Percentiles rank a stretch among this genome's conserved stretches.
phyloP scores from a whole-genome alignment of 2,888 invertebrate genomes.

The Smittia aterrima region DNA sequence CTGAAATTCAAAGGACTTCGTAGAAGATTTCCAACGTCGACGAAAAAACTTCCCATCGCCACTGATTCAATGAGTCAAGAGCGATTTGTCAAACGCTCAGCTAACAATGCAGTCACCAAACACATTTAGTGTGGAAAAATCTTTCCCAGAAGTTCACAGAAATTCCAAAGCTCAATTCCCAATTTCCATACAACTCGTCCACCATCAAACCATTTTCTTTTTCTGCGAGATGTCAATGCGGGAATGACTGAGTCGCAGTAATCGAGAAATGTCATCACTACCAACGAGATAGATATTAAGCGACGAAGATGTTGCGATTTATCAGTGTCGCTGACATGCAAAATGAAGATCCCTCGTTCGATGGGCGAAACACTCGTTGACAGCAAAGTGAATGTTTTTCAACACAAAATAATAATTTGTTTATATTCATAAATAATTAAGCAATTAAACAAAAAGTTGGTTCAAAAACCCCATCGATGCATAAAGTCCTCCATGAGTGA shows the following conservation, averaged over 20 bases:
- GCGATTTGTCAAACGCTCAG: not conserved
- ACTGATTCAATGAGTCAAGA: not conserved
- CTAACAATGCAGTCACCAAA: not conserved
- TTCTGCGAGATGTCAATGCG: not conserved
- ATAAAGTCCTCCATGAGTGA: not conserved
- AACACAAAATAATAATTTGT: too few species aligned
- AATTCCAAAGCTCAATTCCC: conserved; percentile 22
- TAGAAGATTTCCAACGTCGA: not conserved
- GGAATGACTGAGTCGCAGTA: not conserved
- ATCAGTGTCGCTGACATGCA: too few species aligned
- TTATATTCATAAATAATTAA: too few species aligned
- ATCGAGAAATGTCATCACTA: not conserved
- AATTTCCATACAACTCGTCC: conserved; percentile 14
- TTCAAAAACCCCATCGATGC: too few species aligned
- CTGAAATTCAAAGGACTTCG: not conserved
- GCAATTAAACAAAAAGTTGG: too few species aligned
- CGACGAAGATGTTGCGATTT: too few species aligned
- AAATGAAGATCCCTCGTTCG: too few species aligned
- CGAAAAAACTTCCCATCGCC: not conserved
- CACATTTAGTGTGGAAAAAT: not conserved
- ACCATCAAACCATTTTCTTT: conserved; percentile 11
- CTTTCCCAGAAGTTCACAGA: not conserved
- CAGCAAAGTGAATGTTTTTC: too few species aligned
- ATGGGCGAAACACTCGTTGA: too few species aligned
- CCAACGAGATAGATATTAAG: too few species aligned